Evolutionary conservation across 2,797 vertebrate species (phyloP).

Genomic region (Sebastes oblongus): DNA sequence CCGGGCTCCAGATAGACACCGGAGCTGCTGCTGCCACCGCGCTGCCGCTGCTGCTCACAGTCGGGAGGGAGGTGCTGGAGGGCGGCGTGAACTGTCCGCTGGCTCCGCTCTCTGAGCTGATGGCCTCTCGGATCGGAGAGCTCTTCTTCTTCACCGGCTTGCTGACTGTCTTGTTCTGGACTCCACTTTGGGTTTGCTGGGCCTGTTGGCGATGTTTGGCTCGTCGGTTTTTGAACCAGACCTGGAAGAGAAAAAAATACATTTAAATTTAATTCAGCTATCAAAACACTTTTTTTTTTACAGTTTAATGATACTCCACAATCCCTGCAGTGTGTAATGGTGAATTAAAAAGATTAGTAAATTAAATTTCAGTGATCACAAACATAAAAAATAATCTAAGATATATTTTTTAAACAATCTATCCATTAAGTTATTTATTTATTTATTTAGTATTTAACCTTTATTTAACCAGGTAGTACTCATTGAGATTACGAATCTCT

Average conservation of each 20-base stretch:
- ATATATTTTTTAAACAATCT: no score
- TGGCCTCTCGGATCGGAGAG: conserved; percentile 88
- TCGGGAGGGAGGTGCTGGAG: conserved; percentile 87
- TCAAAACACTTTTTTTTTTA: not conserved
- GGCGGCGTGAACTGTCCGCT: conserved; percentile 93
- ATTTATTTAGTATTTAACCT: no score
- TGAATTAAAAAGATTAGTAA: no score
- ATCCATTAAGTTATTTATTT: no score
- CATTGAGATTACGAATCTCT: no score
- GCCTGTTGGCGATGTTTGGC: conserved; percentile 94
- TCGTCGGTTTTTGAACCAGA: conserved; percentile 97
- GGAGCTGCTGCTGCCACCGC: conserved; percentile 85
- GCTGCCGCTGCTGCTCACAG: conserved; percentile 86
- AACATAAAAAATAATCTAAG: no score
- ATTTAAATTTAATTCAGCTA: not conserved
- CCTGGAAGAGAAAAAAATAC: conserved; percentile 70
- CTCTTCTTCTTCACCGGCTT: conserved; percentile 92
- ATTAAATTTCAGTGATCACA: no score
- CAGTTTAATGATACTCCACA: no score
- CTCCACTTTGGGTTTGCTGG: conserved; percentile 84
- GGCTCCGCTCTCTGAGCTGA: conserved; percentile 89
- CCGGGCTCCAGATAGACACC: conserved; percentile 97
- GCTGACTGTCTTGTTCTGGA: conserved; percentile 86
- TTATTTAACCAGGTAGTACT: no score
- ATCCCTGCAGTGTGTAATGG: no score